Evolutionary conservation across 2,113 vertebrate genomes (phyloP).

Genomic region (Cyphomyrus discorhynchus): DNA sequence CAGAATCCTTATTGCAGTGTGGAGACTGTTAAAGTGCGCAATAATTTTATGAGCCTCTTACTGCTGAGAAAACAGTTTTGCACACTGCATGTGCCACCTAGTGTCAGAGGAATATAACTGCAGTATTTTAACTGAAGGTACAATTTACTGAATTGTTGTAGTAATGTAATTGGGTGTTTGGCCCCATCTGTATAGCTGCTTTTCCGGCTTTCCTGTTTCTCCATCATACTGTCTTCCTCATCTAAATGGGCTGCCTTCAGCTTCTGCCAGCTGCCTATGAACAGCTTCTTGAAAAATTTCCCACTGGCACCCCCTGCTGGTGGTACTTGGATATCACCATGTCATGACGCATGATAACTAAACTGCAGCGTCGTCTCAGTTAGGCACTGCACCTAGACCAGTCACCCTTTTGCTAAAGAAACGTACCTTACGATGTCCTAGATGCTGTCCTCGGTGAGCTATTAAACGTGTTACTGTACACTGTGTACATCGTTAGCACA

Average conservation of each 20-base stretch:
- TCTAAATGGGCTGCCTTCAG: background rate
- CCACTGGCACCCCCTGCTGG: background rate
- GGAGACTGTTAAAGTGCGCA: background rate
- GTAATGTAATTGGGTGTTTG: background rate
- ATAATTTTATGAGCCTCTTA: background rate
- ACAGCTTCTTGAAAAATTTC: background rate
- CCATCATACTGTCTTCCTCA: background rate
- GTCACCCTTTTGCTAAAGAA: background rate
- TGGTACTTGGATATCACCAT: background rate
- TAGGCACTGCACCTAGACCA: background rate
- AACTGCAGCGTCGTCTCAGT: background rate
- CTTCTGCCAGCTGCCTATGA: background rate
- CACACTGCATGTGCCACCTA: background rate
- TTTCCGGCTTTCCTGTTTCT: background rate
- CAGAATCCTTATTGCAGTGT: background rate
- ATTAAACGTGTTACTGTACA: background rate
- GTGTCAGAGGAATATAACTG: slow-evolving; percentile 5
- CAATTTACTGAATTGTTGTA: background rate
- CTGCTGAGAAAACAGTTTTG: background rate
- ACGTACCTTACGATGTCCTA: background rate
- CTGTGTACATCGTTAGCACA: background rate
- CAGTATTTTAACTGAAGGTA: background rate
- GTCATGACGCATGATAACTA: background rate
- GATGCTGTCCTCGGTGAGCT: background rate
- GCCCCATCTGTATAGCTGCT: background rate